A percentile compares a stretch with the other conserved stretches of the same genome.
Conservation (phyloP, 2,797 vertebrate species). For the Muscicapa comitata region DNA sequence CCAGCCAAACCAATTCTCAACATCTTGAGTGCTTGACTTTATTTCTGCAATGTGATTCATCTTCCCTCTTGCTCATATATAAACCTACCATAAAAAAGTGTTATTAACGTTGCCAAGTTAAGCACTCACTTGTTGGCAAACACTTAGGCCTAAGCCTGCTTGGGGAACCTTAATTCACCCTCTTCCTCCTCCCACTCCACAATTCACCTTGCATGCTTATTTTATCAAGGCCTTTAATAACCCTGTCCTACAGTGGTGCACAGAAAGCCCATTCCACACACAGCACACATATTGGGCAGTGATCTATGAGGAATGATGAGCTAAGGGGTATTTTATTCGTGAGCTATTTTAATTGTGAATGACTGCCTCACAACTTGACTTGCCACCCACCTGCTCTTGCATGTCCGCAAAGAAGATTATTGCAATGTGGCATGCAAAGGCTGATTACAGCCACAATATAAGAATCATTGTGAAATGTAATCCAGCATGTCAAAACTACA, state of each 20-base stretch:
- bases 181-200: neutral
- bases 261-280: neutral
- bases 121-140: slow-evolving; percentile 22
- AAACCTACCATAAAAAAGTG: slow-evolving; percentile 22
- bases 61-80: slow-evolving; percentile 26
- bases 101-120: slow-evolving; percentile 46
- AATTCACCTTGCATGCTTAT: neutral
- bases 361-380: neutral
- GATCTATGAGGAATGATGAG: neutral
- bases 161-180: neutral
- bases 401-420: neutral
- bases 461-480: neutral
- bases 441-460: neutral
- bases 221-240: neutral
- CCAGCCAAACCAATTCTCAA: slow-evolving; percentile 43
- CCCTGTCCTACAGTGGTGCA: fast-evolving
- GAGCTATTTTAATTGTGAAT: neutral
- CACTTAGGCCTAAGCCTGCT: neutral
- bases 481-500: neutral
- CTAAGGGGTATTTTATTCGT: neutral
- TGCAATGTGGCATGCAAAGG: neutral
- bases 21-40: slow-evolving; percentile 4
- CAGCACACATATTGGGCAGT: neutral
- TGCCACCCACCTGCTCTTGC: neutral
- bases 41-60: slow-evolving; percentile 50